These are phyloP conservation scores for Meteorus colon DNA, from an alignment of 2,888 invertebrate genomes.

Conservation along the genomic window DNA sequence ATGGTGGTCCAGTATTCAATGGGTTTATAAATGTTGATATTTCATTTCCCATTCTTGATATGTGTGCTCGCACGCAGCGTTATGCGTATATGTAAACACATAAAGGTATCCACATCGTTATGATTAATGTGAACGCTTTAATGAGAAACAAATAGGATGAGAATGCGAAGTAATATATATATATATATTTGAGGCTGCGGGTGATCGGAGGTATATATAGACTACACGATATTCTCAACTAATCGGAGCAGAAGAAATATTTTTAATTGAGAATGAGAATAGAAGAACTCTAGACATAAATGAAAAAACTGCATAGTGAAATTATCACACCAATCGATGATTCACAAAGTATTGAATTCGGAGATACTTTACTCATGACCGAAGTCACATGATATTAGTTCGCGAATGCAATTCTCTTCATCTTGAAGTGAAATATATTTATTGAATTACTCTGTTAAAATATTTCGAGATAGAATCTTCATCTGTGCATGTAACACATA, in stretches of 20 bases:
- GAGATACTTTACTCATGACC: too few relatives aligned
- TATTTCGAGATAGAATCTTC: too few relatives aligned
- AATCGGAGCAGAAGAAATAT: background rate
- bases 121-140: constrained; percentile 70
- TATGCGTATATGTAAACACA: constrained; percentile 14
- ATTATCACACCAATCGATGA: too few relatives aligned
- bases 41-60: constrained; percentile 23
- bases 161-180: constrained; percentile 16
- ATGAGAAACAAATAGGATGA: constrained; percentile 69
- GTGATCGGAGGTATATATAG: constrained; percentile 35
- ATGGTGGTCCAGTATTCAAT: constrained; percentile 6
- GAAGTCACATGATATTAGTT: too few relatives aligned
- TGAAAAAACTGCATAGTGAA: too few relatives aligned
- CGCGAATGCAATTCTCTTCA: too few relatives aligned
- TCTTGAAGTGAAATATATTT: too few relatives aligned
- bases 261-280: background rate
- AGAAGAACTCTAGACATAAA: background rate
- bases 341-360: too few relatives aligned
- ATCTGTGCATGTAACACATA: too few relatives aligned
- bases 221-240: constrained; percentile 4
- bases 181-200: constrained; percentile 26
- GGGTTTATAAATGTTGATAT: constrained; percentile 23
- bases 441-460: too few relatives aligned
- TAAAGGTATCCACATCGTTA: constrained; percentile 47
- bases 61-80: constrained; percentile 30